Conservation (phyloP, 2,888 invertebrate genomes). For the Nipponacmea schrenckii region DNA sequence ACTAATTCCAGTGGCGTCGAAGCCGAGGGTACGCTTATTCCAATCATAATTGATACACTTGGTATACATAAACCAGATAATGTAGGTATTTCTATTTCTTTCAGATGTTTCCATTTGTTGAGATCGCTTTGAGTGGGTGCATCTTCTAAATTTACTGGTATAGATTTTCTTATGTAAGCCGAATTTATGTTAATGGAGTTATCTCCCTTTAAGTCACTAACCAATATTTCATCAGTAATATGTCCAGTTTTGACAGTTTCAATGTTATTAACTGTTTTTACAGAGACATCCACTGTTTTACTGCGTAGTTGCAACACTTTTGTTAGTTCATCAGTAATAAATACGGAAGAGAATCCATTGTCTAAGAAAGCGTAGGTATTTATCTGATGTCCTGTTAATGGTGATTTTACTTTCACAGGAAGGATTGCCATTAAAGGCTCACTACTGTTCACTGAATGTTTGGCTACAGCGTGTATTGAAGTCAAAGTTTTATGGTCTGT, state of each 20-base stretch:
- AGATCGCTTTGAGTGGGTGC: neutral
- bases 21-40: too few relatives aligned
- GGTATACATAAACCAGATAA: neutral
- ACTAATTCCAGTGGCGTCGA: neutral
- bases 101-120: constrained; percentile 9
- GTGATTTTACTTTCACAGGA: neutral
- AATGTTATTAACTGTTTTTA: neutral
- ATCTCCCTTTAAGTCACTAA: neutral
- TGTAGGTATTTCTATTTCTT: neutral
- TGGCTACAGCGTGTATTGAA: too few relatives aligned
- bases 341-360: too few relatives aligned
- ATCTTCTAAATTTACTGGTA: neutral
- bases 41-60: neutral
- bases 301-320: neutral
- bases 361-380: too few relatives aligned
- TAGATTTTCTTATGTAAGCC: neutral
- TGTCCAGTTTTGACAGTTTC: neutral
- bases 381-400: neutral
- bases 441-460: neutral
- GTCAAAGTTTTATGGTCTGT: too few relatives aligned
- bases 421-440: neutral
- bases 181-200: neutral
- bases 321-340: neutral
- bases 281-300: neutral
- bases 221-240: neutral